These are phyloP conservation scores for Procavia capensis DNA, from an alignment of 2,113 vertebrate genomes.

Conservation along the genomic window DNA sequence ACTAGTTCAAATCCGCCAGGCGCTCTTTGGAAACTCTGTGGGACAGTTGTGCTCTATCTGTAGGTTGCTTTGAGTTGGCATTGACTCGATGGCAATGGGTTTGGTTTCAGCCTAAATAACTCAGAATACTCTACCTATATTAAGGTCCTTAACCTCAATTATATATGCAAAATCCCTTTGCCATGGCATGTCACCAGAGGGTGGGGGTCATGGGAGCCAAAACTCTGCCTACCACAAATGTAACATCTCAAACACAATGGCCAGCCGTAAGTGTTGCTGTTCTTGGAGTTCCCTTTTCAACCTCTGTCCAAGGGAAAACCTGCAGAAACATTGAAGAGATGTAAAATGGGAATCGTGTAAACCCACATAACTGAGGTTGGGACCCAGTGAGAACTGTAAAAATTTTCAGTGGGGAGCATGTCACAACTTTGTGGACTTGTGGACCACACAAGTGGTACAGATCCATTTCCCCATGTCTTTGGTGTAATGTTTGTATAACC, in stretches of 20 bases:
- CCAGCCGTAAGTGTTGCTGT: not conserved
- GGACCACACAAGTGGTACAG: not conserved
- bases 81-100: no score
- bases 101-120: no score
- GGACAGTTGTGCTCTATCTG: no score
- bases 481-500: not conserved
- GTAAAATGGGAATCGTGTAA: not conserved
- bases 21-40: no score
- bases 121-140: not conserved
- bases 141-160: not conserved
- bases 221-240: not conserved
- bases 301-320: not conserved
- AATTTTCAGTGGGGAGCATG: not conserved
- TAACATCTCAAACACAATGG: not conserved
- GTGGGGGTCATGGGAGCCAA: not conserved
- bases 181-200: not conserved
- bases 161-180: not conserved
- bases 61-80: no score
- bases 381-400: not conserved
- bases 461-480: not conserved
- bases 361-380: not conserved
- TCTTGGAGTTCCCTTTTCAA: not conserved
- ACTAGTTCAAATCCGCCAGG: not conserved
- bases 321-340: not conserved
- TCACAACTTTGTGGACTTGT: not conserved